These are phyloP conservation scores for Nymphalis urticae DNA, from an alignment of 2,888 invertebrate genomes.

Conservation along the genomic window DNA sequence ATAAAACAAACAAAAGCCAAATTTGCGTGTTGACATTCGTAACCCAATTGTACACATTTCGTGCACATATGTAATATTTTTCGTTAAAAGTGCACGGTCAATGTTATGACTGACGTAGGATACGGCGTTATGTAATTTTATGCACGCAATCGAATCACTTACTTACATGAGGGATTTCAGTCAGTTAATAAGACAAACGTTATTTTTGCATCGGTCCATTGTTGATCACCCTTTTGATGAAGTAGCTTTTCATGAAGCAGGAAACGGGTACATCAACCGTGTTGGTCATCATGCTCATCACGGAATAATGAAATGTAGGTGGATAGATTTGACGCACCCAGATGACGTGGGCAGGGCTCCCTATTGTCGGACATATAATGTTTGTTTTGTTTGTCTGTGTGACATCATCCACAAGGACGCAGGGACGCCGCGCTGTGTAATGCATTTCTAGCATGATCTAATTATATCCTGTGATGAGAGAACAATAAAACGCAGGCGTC, in stretches of 20 bases:
- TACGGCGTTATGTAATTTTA: conserved; percentile 15
- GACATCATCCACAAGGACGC: conserved; percentile 58
- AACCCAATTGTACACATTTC: conserved; percentile 12
- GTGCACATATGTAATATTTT: conserved; percentile 15
- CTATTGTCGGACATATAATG: conserved; percentile 59
- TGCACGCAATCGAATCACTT: conserved; percentile 1
- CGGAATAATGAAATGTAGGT: conserved; percentile 44
- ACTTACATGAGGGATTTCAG: background rate
- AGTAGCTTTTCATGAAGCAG: background rate
- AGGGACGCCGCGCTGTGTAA: conserved; percentile 51
- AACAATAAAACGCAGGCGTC: conserved; percentile 6
- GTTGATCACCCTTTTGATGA: background rate
- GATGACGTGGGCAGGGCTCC: conserved; percentile 55
- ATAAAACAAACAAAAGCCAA: background rate
- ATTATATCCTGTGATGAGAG: conserved; percentile 48
- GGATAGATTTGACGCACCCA: conserved; percentile 63
- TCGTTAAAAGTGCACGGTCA: conserved; percentile 28
- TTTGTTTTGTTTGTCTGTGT: conserved; percentile 51
- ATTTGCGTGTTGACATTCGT: conserved; percentile 20
- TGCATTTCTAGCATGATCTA: conserved; percentile 54
- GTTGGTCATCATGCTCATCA: conserved; percentile 39
- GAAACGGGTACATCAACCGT: conserved; percentile 3
- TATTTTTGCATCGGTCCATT: background rate
- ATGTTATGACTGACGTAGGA: conserved; percentile 24
- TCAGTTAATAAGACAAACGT: background rate